These are phyloP conservation scores for Labia minor DNA, from an alignment of 2,888 invertebrate species.

Conservation along the genomic window DNA sequence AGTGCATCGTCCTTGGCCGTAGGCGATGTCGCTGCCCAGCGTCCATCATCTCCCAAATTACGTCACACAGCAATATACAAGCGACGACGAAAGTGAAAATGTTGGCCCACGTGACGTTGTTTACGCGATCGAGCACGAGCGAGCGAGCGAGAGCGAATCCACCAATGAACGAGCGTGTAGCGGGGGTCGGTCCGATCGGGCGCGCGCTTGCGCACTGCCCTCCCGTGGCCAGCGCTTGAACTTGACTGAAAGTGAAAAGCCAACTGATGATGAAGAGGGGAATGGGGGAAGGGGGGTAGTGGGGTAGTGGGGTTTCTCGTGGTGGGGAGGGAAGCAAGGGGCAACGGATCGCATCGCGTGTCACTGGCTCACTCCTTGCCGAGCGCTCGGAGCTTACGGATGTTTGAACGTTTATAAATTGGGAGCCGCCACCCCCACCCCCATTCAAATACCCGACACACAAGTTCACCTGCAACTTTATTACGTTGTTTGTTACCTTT, in stretches of 20 bases:
- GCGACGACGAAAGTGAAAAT: not conserved
- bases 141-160: not conserved
- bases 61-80: not conserved
- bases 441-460: too few relatives aligned
- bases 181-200: not conserved
- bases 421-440: too few relatives aligned
- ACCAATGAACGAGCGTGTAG: not conserved
- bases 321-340: not conserved
- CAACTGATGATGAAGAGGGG: too few relatives aligned
- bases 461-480: too few relatives aligned
- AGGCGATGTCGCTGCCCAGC: not conserved
- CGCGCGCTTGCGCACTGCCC: not conserved
- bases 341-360: too few relatives aligned
- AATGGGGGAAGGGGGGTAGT: not conserved
- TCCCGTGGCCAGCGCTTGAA: not conserved
- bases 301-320: too few relatives aligned
- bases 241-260: conserved; percentile 1
- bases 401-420: not conserved
- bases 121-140: not conserved
- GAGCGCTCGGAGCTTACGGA: not conserved
- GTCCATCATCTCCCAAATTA: not conserved
- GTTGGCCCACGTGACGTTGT: not conserved
- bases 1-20: too few relatives aligned
- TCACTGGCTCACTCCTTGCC: not conserved
- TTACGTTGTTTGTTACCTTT: too few relatives aligned